A percentile compares a stretch with the other conserved stretches of the same genome.
Evolutionary conservation across 2,888 invertebrate species (phyloP).

Genomic region (Ferrisia virgata): DNA sequence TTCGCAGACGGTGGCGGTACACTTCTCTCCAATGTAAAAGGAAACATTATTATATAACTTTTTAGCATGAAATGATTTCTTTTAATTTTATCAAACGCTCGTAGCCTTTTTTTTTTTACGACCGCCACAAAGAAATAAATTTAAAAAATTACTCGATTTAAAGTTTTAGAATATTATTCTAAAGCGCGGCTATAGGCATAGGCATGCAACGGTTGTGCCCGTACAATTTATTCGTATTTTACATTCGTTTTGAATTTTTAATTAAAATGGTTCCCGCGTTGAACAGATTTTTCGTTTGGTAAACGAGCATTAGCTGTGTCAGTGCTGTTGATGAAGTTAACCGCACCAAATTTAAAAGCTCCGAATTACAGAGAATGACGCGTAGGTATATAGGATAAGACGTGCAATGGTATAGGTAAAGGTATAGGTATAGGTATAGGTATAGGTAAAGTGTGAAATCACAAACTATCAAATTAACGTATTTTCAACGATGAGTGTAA

Average conservation of each 20-base stretch:
- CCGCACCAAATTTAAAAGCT: constrained; percentile 28
- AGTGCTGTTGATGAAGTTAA: constrained; percentile 28
- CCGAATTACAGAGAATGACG: constrained; percentile 1
- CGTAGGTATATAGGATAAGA: neutral
- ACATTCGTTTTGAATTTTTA: constrained; percentile 19
- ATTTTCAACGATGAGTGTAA: constrained; percentile 6
- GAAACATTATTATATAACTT: constrained; percentile 9
- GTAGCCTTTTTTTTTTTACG: constrained; percentile 23
- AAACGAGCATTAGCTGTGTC: constrained; percentile 3
- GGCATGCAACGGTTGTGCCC: neutral
- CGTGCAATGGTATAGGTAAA: too few relatives aligned
- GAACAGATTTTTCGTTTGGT: constrained; percentile 17
- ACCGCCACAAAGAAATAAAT: neutral
- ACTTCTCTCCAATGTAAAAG: neutral
- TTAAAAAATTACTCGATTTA: constrained; percentile 19
- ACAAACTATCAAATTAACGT: constrained; percentile 8
- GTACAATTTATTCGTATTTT: neutral
- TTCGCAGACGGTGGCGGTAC: neutral
- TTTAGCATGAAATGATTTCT: constrained; percentile 22
- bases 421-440: too few relatives aligned
- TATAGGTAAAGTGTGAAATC: neutral
- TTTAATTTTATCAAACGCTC: constrained; percentile 30
- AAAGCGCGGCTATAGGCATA: neutral
- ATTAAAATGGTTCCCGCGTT: constrained; percentile 20
- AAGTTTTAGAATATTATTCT: neutral